Conservation (phyloP, 1,140 invertebrate species). For the Branchinecta lindahli region DNA sequence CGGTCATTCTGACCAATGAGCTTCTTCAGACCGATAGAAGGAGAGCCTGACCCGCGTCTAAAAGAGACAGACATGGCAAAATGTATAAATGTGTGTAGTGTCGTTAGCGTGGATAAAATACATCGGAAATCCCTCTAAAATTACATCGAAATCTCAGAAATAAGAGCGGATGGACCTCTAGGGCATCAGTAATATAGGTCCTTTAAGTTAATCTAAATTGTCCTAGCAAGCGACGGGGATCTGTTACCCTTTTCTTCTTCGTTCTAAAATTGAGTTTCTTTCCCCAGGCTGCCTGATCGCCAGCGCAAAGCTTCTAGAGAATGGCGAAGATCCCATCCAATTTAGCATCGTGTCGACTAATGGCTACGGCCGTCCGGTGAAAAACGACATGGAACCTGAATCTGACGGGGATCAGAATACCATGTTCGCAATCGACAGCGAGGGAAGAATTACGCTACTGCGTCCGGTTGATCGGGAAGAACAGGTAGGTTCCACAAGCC, state of each 20-base stretch:
- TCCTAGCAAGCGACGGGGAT: no score
- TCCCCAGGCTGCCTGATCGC: neutral
- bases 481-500: constrained; percentile 23
- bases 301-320: neutral
- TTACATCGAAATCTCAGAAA: no score
- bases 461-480: constrained; percentile 59
- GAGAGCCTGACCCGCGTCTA: no score
- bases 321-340: constrained; percentile 28
- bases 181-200: no score
- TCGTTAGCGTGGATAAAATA: no score
- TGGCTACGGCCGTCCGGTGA: constrained; percentile 30
- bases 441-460: constrained; percentile 53
- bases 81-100: no score
- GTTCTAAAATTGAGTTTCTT: neutral
- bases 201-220: no score
- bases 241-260: neutral
- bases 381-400: neutral
- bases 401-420: constrained; percentile 25
- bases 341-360: constrained; percentile 50
- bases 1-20: no score
- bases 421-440: constrained; percentile 54
- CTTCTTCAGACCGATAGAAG: no score
- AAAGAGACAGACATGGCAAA: no score
- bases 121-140: no score
- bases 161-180: no score